Conservation (phyloP, 37 sponge, comb jelly and placozoan genomes). For the Dysidea cf. avara region DNA sequence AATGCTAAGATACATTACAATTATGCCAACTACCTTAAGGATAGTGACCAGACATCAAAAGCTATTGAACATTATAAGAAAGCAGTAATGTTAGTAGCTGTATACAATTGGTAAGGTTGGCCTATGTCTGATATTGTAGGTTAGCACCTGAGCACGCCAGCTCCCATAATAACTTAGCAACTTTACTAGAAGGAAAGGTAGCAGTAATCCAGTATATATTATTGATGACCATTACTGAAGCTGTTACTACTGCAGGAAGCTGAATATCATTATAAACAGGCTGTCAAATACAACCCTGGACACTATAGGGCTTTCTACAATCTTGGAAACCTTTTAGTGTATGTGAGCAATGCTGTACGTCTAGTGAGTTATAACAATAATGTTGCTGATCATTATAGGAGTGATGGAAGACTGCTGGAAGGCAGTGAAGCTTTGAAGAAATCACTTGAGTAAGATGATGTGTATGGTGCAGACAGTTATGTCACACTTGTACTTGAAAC, state of each 20-base stretch:
- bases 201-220: too few relatives aligned
- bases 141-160: constrained; percentile 74
- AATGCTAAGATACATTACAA: constrained; percentile 93
- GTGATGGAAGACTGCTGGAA: constrained; percentile 24
- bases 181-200: too few relatives aligned
- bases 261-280: constrained; percentile 56
- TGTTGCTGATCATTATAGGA: too few relatives aligned
- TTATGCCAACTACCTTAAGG: constrained; percentile 90
- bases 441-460: too few relatives aligned
- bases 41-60: constrained; percentile 41
- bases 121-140: neutral
- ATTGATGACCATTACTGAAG: too few relatives aligned
- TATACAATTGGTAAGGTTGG: too few relatives aligned
- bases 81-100: constrained; percentile 59
- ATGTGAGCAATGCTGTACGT: too few relatives aligned
- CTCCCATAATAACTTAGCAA: constrained; percentile 89
- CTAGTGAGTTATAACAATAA: too few relatives aligned
- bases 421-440: constrained; percentile 38
- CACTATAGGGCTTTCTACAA: constrained; percentile 85
- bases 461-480: too few relatives aligned
- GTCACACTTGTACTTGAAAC: too few relatives aligned
- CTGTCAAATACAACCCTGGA: constrained; percentile 62
- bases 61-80: constrained; percentile 61
- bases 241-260: constrained; percentile 58
- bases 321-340: constrained; percentile 54